Conservation (phyloP, 2,113 vertebrate species). For the Syrrhaptes paradoxus region DNA sequence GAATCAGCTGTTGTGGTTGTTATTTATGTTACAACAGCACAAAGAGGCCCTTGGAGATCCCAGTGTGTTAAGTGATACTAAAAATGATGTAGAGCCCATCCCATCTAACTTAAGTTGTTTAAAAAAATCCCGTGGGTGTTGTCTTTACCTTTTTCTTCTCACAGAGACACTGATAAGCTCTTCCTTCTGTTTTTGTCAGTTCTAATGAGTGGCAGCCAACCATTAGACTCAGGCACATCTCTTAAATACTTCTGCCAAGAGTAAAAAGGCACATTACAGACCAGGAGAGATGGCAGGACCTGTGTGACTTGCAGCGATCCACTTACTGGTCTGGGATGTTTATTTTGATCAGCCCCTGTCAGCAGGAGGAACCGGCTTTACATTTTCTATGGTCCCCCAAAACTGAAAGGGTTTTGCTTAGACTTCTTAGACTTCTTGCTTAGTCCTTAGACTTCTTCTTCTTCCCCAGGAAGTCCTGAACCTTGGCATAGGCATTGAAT, state of each 20-base stretch:
- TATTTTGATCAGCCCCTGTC: background rate
- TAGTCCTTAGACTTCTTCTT: background rate
- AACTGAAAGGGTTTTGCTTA: background rate
- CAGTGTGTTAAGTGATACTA: background rate
- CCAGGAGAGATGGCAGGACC: background rate
- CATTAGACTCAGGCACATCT: rapidly evolving
- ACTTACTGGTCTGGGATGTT: background rate
- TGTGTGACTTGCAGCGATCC: background rate
- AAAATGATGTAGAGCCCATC: background rate
- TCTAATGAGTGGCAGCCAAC: background rate
- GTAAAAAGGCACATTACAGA: background rate
- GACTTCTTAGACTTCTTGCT: no score
- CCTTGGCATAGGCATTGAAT: background rate
- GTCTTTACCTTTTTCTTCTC: background rate
- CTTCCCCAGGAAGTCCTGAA: background rate
- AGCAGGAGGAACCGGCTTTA: background rate
- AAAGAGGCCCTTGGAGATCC: background rate
- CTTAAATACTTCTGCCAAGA: background rate
- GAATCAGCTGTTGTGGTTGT: background rate
- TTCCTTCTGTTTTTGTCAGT: background rate
- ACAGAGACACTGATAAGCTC: background rate
- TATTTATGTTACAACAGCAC: background rate
- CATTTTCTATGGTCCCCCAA: background rate
- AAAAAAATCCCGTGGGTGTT: background rate
- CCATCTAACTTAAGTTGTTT: background rate